Evolutionary conservation across 2,888 invertebrate genomes (phyloP), one percentile per base, ranked within the genome.

Genomic region (Diogma glabrata): DNA sequence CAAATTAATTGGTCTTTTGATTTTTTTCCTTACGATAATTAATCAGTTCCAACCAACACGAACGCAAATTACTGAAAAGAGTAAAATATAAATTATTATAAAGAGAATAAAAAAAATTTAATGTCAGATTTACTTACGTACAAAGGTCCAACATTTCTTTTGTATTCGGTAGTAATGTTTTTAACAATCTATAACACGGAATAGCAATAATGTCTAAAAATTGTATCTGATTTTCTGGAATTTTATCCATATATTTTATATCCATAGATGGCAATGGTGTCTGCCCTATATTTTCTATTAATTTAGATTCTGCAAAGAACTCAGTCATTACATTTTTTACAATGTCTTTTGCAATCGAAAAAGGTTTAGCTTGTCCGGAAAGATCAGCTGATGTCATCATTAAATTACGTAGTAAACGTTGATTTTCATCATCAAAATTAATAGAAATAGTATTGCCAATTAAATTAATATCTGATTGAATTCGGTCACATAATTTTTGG

Each of bases 221-320:
- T 63, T 79, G 75, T 16, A 78, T 74, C 70, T 82, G 81, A 57
- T 79, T 79, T 20, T 77, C 75, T 0, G 80, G 79, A 60, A 79
- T 75, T 62, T 73, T 72, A 54, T 70, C 58, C 54, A 70, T 64
- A 58, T 78, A 77, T 3, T 74, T 72, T 43, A 79, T 68, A 64
- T 81, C 79, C 80, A 81, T 79, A 71, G 79, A 75, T 54, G 77
- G 74, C 5, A 79, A 69, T 0, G 80, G 79, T 0, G 69, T 72
- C 60, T 77, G 72, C 43, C 79, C 79, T 71, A 78, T 69, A 5
- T 62, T 64, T 23, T 77, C 76, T 61, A 81, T 78, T 26, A 67
- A 64, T 61, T 81, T 81, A 1, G 80, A 81, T 75, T 81, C 66
- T 38, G 60, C 57, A 50, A 67, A 70, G 58, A 67, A 67, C 54